These are phyloP conservation scores for Axea sp. DNA, from an alignment of 2,888 invertebrate species.

Conservation along the genomic window DNA sequence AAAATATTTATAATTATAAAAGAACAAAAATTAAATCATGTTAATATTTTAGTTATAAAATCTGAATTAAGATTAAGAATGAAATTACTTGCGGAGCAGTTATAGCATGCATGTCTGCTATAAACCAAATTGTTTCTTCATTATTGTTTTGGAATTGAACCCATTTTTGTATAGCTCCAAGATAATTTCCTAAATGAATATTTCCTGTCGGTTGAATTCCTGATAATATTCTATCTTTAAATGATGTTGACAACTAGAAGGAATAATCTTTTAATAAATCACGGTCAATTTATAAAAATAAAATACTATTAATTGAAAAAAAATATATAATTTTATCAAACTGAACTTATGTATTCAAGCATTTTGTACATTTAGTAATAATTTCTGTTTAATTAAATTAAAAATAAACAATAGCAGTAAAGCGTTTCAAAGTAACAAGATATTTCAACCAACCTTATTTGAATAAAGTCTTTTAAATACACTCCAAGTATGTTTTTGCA, in stretches of 20 bases:
- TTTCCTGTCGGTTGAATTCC: conserved; percentile 98
- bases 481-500: neutral
- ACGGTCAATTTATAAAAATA: no score
- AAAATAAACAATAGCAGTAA: no score
- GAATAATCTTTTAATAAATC: neutral
- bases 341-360: no score
- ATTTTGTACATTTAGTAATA: neutral
- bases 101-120: conserved; percentile 96
- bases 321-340: neutral
- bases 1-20: neutral
- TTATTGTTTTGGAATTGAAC: conserved; percentile 87
- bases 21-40: no score
- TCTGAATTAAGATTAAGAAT: no score
- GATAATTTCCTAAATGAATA: conserved; percentile 97
- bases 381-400: no score
- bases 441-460: conserved; percentile 11
- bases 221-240: conserved; percentile 87
- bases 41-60: no score
- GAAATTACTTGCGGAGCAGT: conserved; percentile 89
- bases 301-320: no score
- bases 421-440: no score
- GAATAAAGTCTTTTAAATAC: conserved; percentile 2
- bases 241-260: conserved; percentile 66
- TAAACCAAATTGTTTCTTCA: conserved; percentile 87
- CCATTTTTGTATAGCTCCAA: conserved; percentile 95